Percentiles rank a stretch among this genome's conserved stretches.
Conservation (phyloP, 30 jellyfish, hydroid and myxozoan genomes). For the Aurelia aurita region DNA sequence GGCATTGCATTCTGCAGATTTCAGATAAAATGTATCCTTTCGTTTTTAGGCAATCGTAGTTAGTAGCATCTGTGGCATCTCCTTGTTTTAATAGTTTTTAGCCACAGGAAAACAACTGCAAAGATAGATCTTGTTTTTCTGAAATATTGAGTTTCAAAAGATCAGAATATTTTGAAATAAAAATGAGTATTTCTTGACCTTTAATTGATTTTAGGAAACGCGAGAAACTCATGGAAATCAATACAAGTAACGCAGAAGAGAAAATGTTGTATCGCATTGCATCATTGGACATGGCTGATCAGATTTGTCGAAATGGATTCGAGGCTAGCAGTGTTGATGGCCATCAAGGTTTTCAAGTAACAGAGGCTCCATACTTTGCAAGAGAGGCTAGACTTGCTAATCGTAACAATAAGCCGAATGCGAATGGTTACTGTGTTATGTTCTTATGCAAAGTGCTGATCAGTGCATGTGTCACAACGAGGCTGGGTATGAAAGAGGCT, state of each 20-base stretch:
- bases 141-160: too few species aligned
- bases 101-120: too few species aligned
- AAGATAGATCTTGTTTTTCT: too few species aligned
- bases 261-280: constrained; percentile 22
- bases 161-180: too few species aligned
- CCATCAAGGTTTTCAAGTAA: neutral
- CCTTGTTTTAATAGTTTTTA: too few species aligned
- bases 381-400: constrained; percentile 49
- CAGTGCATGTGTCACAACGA: constrained; percentile 29
- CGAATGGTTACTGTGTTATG: constrained; percentile 33
- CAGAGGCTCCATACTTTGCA: constrained; percentile 26
- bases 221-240: constrained; percentile 28
- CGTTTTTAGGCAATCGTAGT: too few species aligned
- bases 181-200: neutral
- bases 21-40: too few species aligned
- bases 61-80: too few species aligned
- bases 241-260: constrained; percentile 33
- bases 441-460: constrained; percentile 46
- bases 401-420: constrained; percentile 16
- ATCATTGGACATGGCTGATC: constrained; percentile 17
- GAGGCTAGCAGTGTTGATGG: constrained; percentile 11
- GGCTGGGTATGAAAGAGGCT: constrained; percentile 6
- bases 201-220: constrained; percentile 29
- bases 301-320: constrained; percentile 45
- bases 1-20: too few species aligned